These are phyloP conservation scores for Bujurquina vittata DNA, from an alignment of 2,113 vertebrate species.

Conservation along the genomic window DNA sequence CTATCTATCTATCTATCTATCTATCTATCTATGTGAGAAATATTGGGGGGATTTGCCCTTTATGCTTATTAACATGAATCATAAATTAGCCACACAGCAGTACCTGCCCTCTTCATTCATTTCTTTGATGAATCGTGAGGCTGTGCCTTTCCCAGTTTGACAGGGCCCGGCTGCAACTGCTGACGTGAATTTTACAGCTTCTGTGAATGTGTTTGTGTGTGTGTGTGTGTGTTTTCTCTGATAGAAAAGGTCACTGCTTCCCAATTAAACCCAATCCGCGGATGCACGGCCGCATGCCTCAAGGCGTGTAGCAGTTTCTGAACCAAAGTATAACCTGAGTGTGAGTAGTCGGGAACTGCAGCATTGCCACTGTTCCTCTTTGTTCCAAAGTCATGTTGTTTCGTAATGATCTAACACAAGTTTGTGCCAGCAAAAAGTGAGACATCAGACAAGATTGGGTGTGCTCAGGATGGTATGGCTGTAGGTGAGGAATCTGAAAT, in stretches of 20 bases:
- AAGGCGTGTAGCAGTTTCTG: constrained; percentile 21
- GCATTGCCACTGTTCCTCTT: background rate
- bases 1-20: too few species aligned
- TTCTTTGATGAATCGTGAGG: constrained; percentile 49
- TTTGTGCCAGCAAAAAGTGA: background rate
- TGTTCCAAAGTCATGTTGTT: constrained; percentile 33
- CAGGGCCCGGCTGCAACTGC: constrained; percentile 11
- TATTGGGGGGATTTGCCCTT: constrained; percentile 23
- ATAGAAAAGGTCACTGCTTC: constrained; percentile 67
- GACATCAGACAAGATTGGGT: too few species aligned
- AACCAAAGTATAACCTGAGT: constrained; percentile 33
- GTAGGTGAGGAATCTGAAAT: background rate
- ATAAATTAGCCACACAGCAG: constrained; percentile 44
- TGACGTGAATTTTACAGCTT: constrained; percentile 49
- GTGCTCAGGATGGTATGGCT: too few species aligned
- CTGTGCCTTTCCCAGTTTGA: constrained; percentile 28
- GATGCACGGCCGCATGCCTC: constrained; percentile 10
- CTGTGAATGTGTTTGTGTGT: constrained; percentile 2
- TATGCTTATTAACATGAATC: constrained; percentile 36
- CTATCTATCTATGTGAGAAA: background rate
- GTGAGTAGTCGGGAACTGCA: constrained; percentile 20
- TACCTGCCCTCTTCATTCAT: constrained; percentile 52
- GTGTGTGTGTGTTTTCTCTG: constrained; percentile 44
- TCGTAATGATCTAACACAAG: constrained; percentile 18
- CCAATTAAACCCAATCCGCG: constrained; percentile 61